Conservation (phyloP, 2,797 vertebrate genomes). For the Otolemur crassicaudatus region DNA sequence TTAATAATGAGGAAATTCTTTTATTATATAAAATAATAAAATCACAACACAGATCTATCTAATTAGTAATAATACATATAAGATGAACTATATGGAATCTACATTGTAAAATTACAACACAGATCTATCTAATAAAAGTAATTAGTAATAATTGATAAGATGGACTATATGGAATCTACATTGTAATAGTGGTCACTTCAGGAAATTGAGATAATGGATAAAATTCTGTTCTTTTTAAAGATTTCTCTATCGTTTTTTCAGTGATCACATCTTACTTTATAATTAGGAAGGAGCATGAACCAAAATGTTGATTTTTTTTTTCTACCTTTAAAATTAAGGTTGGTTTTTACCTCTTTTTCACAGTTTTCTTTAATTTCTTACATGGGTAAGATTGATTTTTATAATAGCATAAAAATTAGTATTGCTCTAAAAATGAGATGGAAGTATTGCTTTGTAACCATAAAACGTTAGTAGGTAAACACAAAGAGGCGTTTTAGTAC, state of each 20-base stretch:
- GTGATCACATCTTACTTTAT: not conserved
- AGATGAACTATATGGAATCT: not conserved
- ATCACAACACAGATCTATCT: not conserved
- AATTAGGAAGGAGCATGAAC: not conserved
- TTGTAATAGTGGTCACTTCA: not conserved
- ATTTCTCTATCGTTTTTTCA: not conserved
- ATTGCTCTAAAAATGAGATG: constrained; percentile 8
- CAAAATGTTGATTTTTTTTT: constrained; percentile 2
- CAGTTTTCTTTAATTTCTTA: not conserved
- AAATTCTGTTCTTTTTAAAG: not conserved
- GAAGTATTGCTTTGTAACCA: not conserved
- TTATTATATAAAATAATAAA: not conserved
- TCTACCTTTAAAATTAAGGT: not conserved
- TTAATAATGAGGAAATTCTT: not conserved
- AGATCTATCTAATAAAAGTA: not conserved
- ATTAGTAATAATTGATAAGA: not conserved
- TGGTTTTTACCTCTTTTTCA: constrained; percentile 2
- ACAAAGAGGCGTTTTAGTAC: not conserved
- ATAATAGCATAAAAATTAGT: constrained; percentile 21
- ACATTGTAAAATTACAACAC: not conserved
- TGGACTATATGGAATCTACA: not conserved
- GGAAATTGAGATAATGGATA: not conserved
- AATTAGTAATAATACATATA: not conserved
- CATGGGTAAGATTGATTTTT: not conserved
- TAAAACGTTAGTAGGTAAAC: not conserved